Percentiles rank a stretch among this genome's conserved stretches.
These are phyloP conservation scores for Trogon melanurus DNA, from an alignment of 2,113 vertebrate genomes.

Conservation along the genomic window DNA sequence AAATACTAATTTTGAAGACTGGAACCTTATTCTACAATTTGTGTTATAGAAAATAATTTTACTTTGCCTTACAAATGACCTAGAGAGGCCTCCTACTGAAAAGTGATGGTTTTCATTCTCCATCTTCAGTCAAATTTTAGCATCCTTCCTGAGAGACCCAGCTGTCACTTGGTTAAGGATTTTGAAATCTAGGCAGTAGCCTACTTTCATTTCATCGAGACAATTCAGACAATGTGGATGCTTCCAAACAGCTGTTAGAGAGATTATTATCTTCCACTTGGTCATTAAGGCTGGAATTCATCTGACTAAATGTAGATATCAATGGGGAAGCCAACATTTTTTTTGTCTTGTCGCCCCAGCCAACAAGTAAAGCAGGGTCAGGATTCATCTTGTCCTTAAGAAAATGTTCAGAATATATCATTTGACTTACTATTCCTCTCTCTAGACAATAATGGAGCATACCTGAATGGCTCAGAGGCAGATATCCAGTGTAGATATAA, in stretches of 20 bases:
- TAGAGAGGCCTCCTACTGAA: constrained; percentile 32
- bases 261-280: not conserved
- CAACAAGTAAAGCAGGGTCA: not conserved
- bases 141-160: constrained; percentile 53
- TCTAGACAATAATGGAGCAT: not conserved
- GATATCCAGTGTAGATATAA: not conserved
- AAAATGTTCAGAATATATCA: not conserved
- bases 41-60: constrained; percentile 3
- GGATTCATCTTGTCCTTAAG: constrained; percentile 8
- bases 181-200: not conserved
- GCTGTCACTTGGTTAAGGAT: constrained; percentile 37
- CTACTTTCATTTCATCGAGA: constrained; percentile 21
- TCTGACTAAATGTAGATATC: not conserved
- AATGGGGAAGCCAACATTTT: not conserved
- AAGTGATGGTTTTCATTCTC: constrained; percentile 47
- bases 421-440: not conserved
- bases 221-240: not conserved
- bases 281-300: not conserved
- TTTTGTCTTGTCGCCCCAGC: not conserved
- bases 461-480: not conserved
- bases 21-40: not conserved
- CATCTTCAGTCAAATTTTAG: constrained; percentile 45
- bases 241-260: not conserved
- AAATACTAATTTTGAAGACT: not conserved
- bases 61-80: constrained; percentile 36